Conservation (phyloP, 2,113 vertebrate species). For the Saccopteryx bilineata region DNA sequence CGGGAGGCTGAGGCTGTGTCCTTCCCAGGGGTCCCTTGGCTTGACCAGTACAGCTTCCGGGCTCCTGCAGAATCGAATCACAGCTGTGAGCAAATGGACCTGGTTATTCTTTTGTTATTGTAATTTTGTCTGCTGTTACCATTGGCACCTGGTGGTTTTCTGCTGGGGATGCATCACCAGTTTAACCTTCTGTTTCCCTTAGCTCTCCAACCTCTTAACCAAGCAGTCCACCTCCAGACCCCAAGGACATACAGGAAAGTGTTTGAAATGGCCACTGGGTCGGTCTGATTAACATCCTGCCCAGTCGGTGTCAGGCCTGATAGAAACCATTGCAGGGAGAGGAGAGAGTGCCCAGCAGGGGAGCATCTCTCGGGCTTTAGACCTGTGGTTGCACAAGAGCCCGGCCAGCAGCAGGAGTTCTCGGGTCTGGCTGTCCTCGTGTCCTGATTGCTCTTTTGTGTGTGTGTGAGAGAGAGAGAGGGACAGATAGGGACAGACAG, state of each 20-base stretch:
- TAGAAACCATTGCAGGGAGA: background rate
- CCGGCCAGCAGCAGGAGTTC: no score
- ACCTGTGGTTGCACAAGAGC: background rate
- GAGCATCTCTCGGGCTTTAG: background rate
- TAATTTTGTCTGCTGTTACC: background rate
- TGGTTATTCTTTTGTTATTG: fast-evolving
- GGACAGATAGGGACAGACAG: no score
- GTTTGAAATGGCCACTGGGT: background rate
- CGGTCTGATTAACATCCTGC: background rate
- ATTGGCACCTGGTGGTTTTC: fast-evolving
- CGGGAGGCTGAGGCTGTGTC: background rate
- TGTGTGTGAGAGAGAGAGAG: background rate
- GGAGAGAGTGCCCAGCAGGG: fast-evolving
- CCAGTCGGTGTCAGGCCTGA: background rate
- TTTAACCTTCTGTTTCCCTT: background rate
- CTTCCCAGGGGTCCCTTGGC: background rate
- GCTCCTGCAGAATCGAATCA: background rate
- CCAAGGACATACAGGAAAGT: background rate
- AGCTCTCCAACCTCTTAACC: background rate
- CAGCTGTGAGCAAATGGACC: background rate
- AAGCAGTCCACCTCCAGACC: background rate
- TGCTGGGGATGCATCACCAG: no score
- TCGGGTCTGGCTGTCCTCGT: fast-evolving
- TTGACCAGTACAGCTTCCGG: background rate
- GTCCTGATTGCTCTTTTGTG: background rate